Evolutionary conservation across 2,888 invertebrate species (phyloP).

Genomic region (Nesidiocoris tenuis): DNA sequence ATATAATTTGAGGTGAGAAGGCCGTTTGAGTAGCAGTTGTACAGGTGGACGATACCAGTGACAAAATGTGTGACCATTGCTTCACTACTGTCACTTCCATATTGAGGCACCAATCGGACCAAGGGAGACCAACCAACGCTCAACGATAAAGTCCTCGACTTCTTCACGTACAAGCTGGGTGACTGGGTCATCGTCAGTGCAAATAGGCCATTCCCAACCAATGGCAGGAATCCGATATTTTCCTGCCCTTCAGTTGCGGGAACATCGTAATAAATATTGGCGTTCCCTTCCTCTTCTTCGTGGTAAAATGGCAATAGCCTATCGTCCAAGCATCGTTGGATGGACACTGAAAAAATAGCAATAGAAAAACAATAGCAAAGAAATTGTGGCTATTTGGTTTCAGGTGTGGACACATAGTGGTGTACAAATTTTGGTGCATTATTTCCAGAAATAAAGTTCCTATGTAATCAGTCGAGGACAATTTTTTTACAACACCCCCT

Average conservation of each 20-base stretch:
- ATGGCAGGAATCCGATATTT: conserved; percentile 67
- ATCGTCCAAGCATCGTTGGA: conserved; percentile 67
- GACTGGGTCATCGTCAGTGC: conserved; percentile 60
- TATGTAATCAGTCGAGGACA: too few species aligned
- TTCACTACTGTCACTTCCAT: conserved; percentile 61
- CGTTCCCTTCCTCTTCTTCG: conserved; percentile 66
- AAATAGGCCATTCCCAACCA: conserved; percentile 73
- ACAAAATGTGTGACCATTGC: conserved; percentile 66
- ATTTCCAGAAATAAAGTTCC: background rate
- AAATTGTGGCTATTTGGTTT: too few species aligned
- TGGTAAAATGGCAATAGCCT: conserved; percentile 63
- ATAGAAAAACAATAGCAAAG: conserved; percentile 32
- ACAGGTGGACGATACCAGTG: conserved; percentile 57
- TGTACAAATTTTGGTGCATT: background rate
- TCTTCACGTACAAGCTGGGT: conserved; percentile 66
- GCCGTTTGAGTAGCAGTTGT: conserved; percentile 67
- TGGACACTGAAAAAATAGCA: conserved; percentile 55
- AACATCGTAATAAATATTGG: conserved; percentile 55
- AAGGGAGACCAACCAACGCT: conserved; percentile 69
- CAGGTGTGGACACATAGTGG: too few species aligned
- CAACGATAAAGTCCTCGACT: conserved; percentile 65
- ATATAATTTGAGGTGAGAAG: conserved; percentile 66
- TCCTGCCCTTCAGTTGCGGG: conserved; percentile 58
- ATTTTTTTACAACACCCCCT: too few species aligned
- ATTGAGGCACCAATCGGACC: conserved; percentile 56